Evolutionary conservation across 1,140 invertebrate genomes (phyloP).

Genomic region (Leucophenga varia): DNA sequence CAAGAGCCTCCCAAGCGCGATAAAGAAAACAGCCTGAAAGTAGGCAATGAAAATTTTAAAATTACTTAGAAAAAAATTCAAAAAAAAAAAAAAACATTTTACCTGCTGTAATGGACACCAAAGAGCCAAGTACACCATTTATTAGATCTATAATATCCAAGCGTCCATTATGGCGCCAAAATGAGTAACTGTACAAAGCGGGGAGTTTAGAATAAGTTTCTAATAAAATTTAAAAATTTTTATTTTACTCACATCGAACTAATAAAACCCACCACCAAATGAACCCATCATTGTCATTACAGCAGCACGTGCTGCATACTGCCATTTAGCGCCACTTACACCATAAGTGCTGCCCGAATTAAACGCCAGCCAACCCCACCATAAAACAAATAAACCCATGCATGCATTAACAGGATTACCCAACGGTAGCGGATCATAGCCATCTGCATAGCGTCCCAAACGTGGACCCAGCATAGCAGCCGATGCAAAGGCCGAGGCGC

Average conservation of each 20-base stretch:
- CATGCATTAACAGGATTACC: slow-evolving; percentile 89
- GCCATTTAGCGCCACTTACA: slow-evolving; percentile 65
- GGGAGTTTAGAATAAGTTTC: background rate
- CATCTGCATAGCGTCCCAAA: slow-evolving; percentile 80
- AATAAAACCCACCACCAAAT: slow-evolving; percentile 80
- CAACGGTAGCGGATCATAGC: slow-evolving; percentile 72
- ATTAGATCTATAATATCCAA: slow-evolving; percentile 84
- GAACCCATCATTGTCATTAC: slow-evolving; percentile 87
- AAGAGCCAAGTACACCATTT: slow-evolving; percentile 83
- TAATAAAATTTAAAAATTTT: background rate
- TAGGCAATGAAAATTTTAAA: too few species aligned
- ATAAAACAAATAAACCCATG: slow-evolving; percentile 89
- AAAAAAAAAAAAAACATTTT: too few species aligned
- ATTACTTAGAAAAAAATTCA: too few species aligned
- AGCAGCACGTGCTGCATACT: slow-evolving; percentile 84
- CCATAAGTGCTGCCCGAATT: slow-evolving; percentile 89
- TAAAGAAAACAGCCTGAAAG: slow-evolving; percentile 90
- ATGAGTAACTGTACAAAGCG: slow-evolving; percentile 59
- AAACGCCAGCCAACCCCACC: slow-evolving; percentile 93
- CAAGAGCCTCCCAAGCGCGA: slow-evolving; percentile 79
- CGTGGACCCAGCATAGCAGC: slow-evolving; percentile 88
- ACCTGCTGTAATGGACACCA: slow-evolving; percentile 89
- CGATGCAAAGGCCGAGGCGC: slow-evolving; percentile 76
- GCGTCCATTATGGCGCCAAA: slow-evolving; percentile 69
- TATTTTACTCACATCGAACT: slow-evolving; percentile 63